phyloP scores from a whole-genome alignment of 2,113 vertebrate genomes.

The Pseudolaguvia tuberculata region DNA sequence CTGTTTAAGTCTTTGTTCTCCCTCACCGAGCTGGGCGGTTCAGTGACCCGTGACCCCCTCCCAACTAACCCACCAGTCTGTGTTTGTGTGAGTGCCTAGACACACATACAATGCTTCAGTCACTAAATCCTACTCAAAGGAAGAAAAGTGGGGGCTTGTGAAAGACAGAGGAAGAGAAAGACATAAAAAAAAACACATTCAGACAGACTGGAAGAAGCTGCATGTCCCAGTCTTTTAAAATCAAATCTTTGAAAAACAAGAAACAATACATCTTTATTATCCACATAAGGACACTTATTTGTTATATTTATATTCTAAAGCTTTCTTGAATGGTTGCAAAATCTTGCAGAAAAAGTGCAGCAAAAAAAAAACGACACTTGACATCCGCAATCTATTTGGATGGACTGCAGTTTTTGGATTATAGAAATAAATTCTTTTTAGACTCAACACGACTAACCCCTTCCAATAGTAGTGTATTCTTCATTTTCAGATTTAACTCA shows the following conservation, averaged over 20 bases:
- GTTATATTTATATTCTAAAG: background rate
- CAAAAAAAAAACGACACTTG: background rate
- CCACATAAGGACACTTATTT: slow-evolving; percentile 7
- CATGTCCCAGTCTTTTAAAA: slow-evolving; percentile 59
- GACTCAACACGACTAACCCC: background rate
- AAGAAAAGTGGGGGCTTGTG: slow-evolving; percentile 22
- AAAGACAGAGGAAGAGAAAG: background rate
- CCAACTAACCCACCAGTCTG: slow-evolving; percentile 70
- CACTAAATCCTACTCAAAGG: slow-evolving; percentile 43
- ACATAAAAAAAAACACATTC: slow-evolving; percentile 48
- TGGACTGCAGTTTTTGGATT: background rate
- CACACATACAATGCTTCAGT: slow-evolving; percentile 53
- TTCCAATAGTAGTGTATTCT: background rate
- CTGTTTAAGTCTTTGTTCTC: slow-evolving; percentile 68
- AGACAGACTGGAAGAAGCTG: slow-evolving; percentile 54
- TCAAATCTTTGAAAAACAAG: slow-evolving; percentile 63
- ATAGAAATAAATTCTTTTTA: background rate
- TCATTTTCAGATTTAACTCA: background rate
- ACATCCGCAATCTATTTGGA: background rate
- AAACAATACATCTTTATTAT: slow-evolving; percentile 5
- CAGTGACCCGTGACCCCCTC: slow-evolving; percentile 61
- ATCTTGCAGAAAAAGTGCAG: background rate
- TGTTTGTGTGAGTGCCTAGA: slow-evolving; percentile 55
- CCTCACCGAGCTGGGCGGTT: slow-evolving; percentile 65
- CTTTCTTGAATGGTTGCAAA: background rate